Evolutionary conservation across 2,797 vertebrate species (phyloP).

Genomic region (Silurus aristotelis): DNA sequence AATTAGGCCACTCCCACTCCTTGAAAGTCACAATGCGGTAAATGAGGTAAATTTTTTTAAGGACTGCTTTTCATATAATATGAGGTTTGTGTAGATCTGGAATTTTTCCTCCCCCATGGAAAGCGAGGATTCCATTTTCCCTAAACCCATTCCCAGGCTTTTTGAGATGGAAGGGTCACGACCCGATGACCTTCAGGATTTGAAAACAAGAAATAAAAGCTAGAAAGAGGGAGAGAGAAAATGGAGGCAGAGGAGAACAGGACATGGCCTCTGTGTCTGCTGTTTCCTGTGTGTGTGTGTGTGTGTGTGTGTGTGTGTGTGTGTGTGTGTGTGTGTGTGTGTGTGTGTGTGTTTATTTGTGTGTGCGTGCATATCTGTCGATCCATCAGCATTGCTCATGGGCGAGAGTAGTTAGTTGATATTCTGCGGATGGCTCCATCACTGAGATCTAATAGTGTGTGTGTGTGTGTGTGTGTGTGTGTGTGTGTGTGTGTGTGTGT

Average conservation of each 20-base stretch:
- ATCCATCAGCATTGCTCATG: conserved; percentile 75
- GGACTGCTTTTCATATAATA: not conserved
- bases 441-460: conserved; percentile 81
- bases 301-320: conserved; percentile 40
- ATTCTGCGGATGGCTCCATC: conserved; percentile 82
- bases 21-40: no score
- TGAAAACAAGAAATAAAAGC: conserved; percentile 6
- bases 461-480: conserved; percentile 75
- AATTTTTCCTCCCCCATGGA: not conserved
- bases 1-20: not conserved
- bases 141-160: conserved; percentile 62
- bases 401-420: conserved; percentile 81
- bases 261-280: conserved; percentile 40
- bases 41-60: no score
- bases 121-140: conserved; percentile 6
- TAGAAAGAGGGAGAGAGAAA: conserved; percentile 20
- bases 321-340: conserved; percentile 22
- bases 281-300: conserved; percentile 33
- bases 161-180: conserved; percentile 54
- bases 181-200: conserved; percentile 64
- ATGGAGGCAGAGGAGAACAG: conserved; percentile 24
- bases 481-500: conserved; percentile 46
- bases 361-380: conserved; percentile 6
- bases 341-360: conserved; percentile 14
- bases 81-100: not conserved